Percentiles rank a stretch among this genome's conserved stretches.
phyloP scores from a whole-genome alignment of 2,113 vertebrate species.

The Gymnobelideus leadbeateri region DNA sequence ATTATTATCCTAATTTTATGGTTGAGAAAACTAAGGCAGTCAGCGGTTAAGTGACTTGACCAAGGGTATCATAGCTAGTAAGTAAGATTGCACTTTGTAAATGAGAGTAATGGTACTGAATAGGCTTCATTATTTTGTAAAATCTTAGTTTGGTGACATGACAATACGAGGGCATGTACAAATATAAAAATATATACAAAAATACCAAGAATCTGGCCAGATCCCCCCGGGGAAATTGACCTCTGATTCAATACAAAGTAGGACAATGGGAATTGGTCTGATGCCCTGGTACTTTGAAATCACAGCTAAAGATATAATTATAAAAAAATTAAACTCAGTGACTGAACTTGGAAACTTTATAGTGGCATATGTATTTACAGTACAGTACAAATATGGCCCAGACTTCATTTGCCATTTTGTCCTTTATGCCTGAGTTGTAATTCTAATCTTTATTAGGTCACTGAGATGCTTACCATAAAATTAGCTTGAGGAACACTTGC shows the following conservation, averaged over 20 bases:
- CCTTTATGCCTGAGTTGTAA: background rate
- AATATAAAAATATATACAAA: no score
- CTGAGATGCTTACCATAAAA: constrained; percentile 28
- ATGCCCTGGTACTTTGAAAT: background rate
- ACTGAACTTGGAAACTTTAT: background rate
- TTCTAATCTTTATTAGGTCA: background rate
- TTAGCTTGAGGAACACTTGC: background rate
- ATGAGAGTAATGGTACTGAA: background rate
- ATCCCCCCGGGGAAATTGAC: background rate
- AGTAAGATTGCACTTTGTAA: background rate
- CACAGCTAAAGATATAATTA: background rate
- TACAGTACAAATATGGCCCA: constrained; percentile 8
- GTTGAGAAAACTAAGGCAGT: background rate
- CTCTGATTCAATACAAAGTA: background rate
- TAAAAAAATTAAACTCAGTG: constrained; percentile 32
- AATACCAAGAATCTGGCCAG: background rate
- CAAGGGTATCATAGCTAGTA: background rate
- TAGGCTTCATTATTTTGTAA: background rate
- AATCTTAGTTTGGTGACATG: background rate
- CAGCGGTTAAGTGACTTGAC: background rate
- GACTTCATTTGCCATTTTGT: background rate
- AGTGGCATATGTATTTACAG: background rate
- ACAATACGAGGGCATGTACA: background rate
- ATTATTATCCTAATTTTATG: no score
- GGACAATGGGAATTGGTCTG: background rate